A percentile compares a stretch with the other conserved stretches of the same genome.
phyloP scores from a whole-genome alignment of 1,140 invertebrate species.

The Drosophila tsacasi region DNA sequence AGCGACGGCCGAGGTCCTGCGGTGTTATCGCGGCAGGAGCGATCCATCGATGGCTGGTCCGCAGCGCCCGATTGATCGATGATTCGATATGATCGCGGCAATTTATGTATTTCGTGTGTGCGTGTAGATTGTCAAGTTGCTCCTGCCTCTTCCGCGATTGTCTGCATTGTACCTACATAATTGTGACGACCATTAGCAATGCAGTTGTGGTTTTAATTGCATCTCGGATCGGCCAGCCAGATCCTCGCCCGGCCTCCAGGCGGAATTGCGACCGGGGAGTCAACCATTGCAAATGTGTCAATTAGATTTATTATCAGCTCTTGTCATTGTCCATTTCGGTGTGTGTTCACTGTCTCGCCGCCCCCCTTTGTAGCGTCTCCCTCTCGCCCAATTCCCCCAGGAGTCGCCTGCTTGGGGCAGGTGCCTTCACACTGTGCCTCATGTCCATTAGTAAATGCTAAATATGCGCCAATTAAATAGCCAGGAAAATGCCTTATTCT shows the following conservation, averaged over 20 bases:
- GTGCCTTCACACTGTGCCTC: constrained; percentile 70
- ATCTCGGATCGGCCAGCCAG: constrained; percentile 28
- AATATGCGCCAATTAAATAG: constrained; percentile 80
- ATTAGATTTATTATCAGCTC: constrained; percentile 85
- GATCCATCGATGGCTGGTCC: constrained; percentile 30
- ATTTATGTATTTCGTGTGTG: constrained; percentile 75
- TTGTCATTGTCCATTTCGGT: constrained; percentile 55
- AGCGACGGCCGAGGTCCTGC: constrained; percentile 60
- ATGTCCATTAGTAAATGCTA: constrained; percentile 84
- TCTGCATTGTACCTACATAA: constrained; percentile 10
- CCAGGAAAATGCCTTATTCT: constrained; percentile 65
- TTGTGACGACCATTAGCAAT: constrained; percentile 66
- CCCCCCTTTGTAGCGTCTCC: neutral
- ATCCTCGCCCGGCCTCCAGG: constrained; percentile 27
- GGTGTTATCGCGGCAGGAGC: constrained; percentile 72
- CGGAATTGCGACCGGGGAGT: constrained; percentile 39
- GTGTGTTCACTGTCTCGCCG: constrained; percentile 36
- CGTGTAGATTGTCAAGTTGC: constrained; percentile 78
- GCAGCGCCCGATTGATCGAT: constrained; percentile 49
- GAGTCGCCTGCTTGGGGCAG: constrained; percentile 50
- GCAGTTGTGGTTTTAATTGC: constrained; percentile 75
- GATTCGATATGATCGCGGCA: constrained; percentile 76
- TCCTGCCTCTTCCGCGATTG: constrained; percentile 34
- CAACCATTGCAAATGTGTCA: constrained; percentile 82
- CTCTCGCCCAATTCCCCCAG: constrained; percentile 28